Evolutionary conservation across 2,113 vertebrate genomes (phyloP).

Genomic region (Rissa tridactyla): DNA sequence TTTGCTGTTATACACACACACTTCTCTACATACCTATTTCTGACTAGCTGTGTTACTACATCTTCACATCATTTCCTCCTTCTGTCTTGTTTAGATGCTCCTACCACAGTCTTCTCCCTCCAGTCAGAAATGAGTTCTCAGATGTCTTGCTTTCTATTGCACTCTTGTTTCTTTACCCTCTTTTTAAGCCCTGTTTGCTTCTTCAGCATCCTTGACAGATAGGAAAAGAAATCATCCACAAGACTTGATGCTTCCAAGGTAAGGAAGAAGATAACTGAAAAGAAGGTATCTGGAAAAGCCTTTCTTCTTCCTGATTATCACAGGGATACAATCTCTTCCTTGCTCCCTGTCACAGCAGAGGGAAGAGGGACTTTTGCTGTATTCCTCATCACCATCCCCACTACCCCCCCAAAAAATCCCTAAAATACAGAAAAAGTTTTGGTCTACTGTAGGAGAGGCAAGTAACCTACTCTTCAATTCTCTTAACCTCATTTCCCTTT

Average conservation of each 20-base stretch:
- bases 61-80: background rate
- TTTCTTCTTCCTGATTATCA: background rate
- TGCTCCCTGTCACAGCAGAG: background rate
- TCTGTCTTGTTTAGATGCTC: background rate
- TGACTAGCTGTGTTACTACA: background rate
- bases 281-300: background rate
- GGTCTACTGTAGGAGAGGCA: background rate
- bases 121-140: background rate
- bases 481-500: background rate
- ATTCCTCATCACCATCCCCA: background rate
- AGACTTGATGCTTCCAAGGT: background rate
- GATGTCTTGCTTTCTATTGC: background rate
- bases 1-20: background rate
- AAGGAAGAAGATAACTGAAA: background rate
- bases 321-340: background rate
- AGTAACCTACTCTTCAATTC: background rate
- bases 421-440: background rate
- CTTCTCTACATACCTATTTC: background rate
- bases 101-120: background rate
- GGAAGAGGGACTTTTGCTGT: background rate
- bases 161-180: background rate
- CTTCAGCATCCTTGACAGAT: background rate
- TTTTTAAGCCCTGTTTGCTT: background rate
- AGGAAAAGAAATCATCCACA: background rate
- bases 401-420: background rate